Base-by-base conservation (phyloP, 2,888 invertebrate genomes). In the Morpho helenor region DNA sequence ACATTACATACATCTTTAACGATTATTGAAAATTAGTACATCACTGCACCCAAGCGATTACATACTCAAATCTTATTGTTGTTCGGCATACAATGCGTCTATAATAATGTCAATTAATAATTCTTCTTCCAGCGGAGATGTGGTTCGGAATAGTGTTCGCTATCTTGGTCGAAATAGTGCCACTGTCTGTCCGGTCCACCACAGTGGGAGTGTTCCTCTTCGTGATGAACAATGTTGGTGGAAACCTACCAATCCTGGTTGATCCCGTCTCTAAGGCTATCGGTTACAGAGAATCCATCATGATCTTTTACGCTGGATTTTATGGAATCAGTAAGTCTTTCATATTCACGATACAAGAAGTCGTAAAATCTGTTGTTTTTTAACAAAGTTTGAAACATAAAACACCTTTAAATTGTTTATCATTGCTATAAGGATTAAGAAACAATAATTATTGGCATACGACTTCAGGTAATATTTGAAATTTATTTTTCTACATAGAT, bases 81-180 rank as follows among this genome's bases (percentile, higher is more conserved):
- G 16, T 16, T 16, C 16, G 16, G 16, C 16, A 16, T 16, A 2
- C 16, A 16, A n/a, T 16, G 2, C 16, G 5, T 31, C 3, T 31
- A 31, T 31, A 31, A 31, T 31, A 31, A 31, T 31, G 31, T 2
- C 3, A 31, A 31, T 5, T 31, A 40, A 40, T 42, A 49, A 23
- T 31, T 49, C 47, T 41, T 7, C 42, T 49, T 88, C 8, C 87
- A 95, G 97, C 97, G 71, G 97, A 97, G 87, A 97, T 97, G 97
- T 97, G 97, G 97, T 97, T 97, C 82, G 97, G 97, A 52, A 97
- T 97, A 64, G 94, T 97, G 4, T 97, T 97, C 80, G 97, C 97
- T 3, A 95, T 97, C 74, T 91, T 97, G 3, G 96, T 97, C 1
- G 97, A 97, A 86, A 95, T 97, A 63, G 96, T 97, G 1, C 97